A percentile compares a stretch with the other conserved stretches of the same genome.
These are phyloP conservation scores for Gari tellinella DNA, from an alignment of 2,888 invertebrate species.

Conservation along the genomic window DNA sequence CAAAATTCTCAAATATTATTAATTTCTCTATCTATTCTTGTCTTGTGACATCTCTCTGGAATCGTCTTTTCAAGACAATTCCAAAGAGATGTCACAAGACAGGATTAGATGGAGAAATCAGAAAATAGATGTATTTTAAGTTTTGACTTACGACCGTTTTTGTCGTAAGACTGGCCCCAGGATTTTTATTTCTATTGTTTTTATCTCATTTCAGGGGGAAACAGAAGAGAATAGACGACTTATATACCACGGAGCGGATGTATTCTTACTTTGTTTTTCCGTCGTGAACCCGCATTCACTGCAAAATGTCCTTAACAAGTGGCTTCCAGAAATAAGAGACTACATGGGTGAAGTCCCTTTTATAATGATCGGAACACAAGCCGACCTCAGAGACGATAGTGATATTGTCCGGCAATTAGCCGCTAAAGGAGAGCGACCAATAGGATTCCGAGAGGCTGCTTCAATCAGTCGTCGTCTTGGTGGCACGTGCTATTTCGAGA, in stretches of 20 bases:
- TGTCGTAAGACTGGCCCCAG: too few relatives aligned
- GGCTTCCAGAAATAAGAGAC: conserved; percentile 70
- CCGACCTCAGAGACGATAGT: conserved; percentile 70
- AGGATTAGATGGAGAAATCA: too few relatives aligned
- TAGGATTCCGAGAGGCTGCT: conserved; percentile 63
- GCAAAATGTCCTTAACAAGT: conserved; percentile 67
- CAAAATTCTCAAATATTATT: too few relatives aligned
- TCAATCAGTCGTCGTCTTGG: conserved; percentile 65
- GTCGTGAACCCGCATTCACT: conserved; percentile 73
- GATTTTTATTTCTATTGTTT: too few relatives aligned
- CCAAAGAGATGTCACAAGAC: too few relatives aligned
- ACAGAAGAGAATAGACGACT: conserved; percentile 60
- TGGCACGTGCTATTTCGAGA: conserved; percentile 74
- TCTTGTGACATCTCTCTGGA: too few relatives aligned
- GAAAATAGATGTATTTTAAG: too few relatives aligned
- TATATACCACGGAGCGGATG: conserved; percentile 69
- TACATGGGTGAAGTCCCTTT: conserved; percentile 70
- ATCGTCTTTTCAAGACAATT: too few relatives aligned
- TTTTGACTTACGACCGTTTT: too few relatives aligned
- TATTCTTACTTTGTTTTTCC: conserved; percentile 77
- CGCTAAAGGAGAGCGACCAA: conserved; percentile 61
- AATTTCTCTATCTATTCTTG: too few relatives aligned
- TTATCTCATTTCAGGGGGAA: conserved; percentile 61
- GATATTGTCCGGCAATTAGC: conserved; percentile 58
- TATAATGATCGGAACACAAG: conserved; percentile 74